Conservation (phyloP, 2,113 vertebrate species). For the Callipepla californica region DNA sequence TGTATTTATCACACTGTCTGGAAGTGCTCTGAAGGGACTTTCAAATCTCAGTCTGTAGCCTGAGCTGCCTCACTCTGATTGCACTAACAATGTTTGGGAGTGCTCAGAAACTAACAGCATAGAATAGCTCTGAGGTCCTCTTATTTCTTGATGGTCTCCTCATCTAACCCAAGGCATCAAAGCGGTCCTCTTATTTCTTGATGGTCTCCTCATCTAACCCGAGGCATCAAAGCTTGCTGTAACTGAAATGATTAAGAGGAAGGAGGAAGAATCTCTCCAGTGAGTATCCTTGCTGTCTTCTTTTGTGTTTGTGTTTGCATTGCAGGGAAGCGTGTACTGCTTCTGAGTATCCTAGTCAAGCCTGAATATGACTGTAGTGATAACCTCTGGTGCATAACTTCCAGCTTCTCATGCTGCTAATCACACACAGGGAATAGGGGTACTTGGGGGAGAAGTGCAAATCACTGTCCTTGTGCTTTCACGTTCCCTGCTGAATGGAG, state of each 20-base stretch:
- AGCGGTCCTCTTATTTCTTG: not conserved
- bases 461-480: not conserved
- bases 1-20: not conserved
- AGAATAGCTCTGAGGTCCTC: not conserved
- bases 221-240: not conserved
- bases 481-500: not conserved
- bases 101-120: accelerated
- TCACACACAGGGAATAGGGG: not conserved
- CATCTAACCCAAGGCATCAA: no score
- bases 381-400: not conserved
- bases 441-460: not conserved
- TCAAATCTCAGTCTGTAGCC: not conserved
- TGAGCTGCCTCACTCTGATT: not conserved
- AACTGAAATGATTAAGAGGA: not conserved
- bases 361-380: not conserved
- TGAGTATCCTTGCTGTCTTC: not conserved
- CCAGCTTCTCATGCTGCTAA: not conserved
- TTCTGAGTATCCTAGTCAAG: not conserved
- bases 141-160: not conserved
- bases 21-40: not conserved
- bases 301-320: not conserved
- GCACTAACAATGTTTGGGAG: not conserved
- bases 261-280: not conserved
- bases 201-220: not conserved
- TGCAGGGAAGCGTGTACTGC: not conserved